Evolutionary conservation across 1,140 invertebrate genomes (phyloP), one percentile per base, ranked within the genome.

Genomic region (Bicyclus anynana): DNA sequence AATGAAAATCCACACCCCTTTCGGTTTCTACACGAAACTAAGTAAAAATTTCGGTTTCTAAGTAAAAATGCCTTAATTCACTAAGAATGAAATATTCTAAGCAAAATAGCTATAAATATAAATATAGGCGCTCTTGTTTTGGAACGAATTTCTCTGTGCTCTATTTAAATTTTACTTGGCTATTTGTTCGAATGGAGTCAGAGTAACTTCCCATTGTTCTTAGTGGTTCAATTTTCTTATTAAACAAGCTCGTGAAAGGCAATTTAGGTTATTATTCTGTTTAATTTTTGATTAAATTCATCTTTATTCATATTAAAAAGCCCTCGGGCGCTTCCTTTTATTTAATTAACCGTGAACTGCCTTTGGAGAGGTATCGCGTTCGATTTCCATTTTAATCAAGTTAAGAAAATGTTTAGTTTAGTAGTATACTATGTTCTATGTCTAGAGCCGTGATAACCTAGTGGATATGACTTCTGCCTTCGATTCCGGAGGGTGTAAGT

Each of bases 271-370:
- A 54, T 74, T 74, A 68, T 72, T 72, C 51, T 67, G 53, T 69
- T 66, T 64, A 65, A 68, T 67, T 73, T n/a, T 69, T 66, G 66
- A 73, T 76, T 63, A 66, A 64, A 72, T 73, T 75, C 59, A 68
- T 68, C 53, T 75, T 72, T 67, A 65, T 62, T 69, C 40, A 68
- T 69, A 65, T 68, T 68, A 60, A 57, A 67, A 59, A 61, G 53
- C 44, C 29, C 21, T 6, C 18, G 23, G 23, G 23, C 23, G 23
- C 3, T 23, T 23, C 23, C 7, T 23, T 23, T 23, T 4, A 23
- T 23, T 23, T 23, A 23, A 23, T 23, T 23, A 4, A 23, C 23
- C 23, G 23, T 23, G 23, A 23, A 4, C 7, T 7, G 7, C 23
- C 2, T 23, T 23, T n/a, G n/a, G n/a, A n/a, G n/a, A n/a, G n/a